A percentile compares a stretch with the other conserved stretches of the same genome.
Evolutionary conservation across 2,888 invertebrate genomes (phyloP).

Genomic region (Antheraea assamensis): DNA sequence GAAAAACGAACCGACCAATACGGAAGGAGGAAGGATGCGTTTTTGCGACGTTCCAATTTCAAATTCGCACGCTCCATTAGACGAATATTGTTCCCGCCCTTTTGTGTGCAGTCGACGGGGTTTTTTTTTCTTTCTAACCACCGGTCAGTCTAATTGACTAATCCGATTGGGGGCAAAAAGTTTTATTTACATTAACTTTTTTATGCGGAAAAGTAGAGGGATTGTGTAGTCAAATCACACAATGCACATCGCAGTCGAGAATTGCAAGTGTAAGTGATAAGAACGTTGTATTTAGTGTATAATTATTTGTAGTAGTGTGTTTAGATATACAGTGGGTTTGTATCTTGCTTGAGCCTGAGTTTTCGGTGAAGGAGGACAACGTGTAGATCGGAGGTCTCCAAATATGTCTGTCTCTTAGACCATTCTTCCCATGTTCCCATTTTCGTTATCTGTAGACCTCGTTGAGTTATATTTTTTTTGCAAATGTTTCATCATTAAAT

Average conservation of each 20-base stretch:
- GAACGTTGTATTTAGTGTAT: neutral
- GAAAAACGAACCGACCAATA: constrained; percentile 60
- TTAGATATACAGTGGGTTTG: neutral
- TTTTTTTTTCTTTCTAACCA: constrained; percentile 41
- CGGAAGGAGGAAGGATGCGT: constrained; percentile 76
- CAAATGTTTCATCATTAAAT: no score
- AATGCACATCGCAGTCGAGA: neutral
- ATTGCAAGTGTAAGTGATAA: neutral
- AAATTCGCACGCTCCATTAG: constrained; percentile 69
- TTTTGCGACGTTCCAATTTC: constrained; percentile 60
- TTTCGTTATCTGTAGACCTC: no score
- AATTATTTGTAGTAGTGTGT: neutral
- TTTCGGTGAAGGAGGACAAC: no score
- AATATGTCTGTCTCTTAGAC: no score
- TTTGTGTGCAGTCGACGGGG: constrained; percentile 45
- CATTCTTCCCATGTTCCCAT: no score
- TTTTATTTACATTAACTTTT: constrained; percentile 2
- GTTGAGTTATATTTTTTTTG: no score
- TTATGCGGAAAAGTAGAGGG: neutral
- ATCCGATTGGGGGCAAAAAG: constrained; percentile 18
- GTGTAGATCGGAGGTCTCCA: no score
- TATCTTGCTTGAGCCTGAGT: no score
- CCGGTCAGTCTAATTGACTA: constrained; percentile 32
- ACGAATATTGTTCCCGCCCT: constrained; percentile 65
- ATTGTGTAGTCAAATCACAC: neutral